Conservation (phyloP, 2,113 vertebrate species). For the Atlantisia rogersi region DNA sequence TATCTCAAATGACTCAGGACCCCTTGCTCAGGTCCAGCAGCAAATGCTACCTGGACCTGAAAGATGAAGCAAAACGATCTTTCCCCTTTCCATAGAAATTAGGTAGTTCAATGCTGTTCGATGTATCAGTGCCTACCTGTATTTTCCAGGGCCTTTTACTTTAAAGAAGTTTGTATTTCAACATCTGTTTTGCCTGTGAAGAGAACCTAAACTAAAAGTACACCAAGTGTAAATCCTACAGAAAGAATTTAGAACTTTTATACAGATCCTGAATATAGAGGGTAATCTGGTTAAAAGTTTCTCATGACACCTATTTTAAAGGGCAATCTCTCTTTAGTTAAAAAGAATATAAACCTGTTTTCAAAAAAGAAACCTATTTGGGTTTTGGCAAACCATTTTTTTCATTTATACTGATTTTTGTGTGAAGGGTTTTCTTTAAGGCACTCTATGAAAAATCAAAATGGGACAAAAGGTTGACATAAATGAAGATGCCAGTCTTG, state of each 20-base stretch:
- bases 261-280: not conserved
- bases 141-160: not conserved
- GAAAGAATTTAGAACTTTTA: not conserved
- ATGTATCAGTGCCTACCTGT: not conserved
- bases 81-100: not conserved
- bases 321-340: not conserved
- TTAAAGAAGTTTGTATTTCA: not conserved
- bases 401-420: not conserved
- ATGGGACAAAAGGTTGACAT: not conserved
- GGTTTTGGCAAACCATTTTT: not conserved
- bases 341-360: not conserved
- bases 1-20: not conserved
- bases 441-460: not conserved
- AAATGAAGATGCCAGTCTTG: not conserved
- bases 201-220: not conserved
- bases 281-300: not conserved
- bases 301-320: not conserved
- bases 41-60: not conserved
- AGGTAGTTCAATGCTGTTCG: rapidly evolving
- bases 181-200: not conserved
- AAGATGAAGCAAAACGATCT: not conserved
- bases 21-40: not conserved
- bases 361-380: not conserved
- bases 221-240: not conserved
- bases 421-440: not conserved